phyloP scores from a whole-genome alignment of 2,797 vertebrate species.

The Leuciscus waleckii region DNA sequence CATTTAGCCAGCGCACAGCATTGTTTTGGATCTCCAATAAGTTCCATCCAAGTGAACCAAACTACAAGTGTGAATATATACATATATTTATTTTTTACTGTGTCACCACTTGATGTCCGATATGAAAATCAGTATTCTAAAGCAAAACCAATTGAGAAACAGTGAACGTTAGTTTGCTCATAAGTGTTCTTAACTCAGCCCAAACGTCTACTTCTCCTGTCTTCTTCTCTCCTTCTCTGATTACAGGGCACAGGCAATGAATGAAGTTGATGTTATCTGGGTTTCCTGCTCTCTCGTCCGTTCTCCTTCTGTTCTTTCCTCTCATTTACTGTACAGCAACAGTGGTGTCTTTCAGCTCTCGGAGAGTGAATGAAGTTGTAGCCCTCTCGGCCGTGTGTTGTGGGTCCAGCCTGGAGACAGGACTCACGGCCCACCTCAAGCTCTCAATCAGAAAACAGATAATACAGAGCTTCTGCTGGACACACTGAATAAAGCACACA shows the following conservation, averaged over 20 bases:
- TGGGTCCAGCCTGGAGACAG: conserved; percentile 45
- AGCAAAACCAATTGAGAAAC: conserved; percentile 12
- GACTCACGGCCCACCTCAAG: conserved; percentile 39
- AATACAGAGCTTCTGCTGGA: conserved; percentile 54
- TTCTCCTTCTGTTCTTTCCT: conserved; percentile 18
- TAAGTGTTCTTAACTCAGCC: conserved; percentile 12
- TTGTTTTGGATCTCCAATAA: not conserved
- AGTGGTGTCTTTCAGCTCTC: conserved; percentile 46
- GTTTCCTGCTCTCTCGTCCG: conserved; percentile 32
- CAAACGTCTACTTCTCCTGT: not conserved
- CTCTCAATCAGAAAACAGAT: conserved; percentile 51
- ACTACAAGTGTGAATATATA: too few relatives aligned
- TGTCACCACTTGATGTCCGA: not conserved
- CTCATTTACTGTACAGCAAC: conserved; percentile 34
- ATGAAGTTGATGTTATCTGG: conserved; percentile 34
- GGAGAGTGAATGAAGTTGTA: conserved; percentile 48
- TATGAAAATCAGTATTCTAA: not conserved
- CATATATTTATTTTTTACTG: not conserved
- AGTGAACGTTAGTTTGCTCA: conserved; percentile 15
- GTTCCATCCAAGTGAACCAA: not conserved
- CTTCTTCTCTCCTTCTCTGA: conserved; percentile 38
- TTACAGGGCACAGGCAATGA: conserved; percentile 31
- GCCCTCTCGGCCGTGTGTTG: conserved; percentile 29
- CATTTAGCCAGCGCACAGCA: not conserved
- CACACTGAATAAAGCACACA: conserved; percentile 55